Evolutionary conservation across 1,140 invertebrate genomes (phyloP), one percentile per base, ranked within the genome.

Genomic region (Oncopeltus fasciatus): DNA sequence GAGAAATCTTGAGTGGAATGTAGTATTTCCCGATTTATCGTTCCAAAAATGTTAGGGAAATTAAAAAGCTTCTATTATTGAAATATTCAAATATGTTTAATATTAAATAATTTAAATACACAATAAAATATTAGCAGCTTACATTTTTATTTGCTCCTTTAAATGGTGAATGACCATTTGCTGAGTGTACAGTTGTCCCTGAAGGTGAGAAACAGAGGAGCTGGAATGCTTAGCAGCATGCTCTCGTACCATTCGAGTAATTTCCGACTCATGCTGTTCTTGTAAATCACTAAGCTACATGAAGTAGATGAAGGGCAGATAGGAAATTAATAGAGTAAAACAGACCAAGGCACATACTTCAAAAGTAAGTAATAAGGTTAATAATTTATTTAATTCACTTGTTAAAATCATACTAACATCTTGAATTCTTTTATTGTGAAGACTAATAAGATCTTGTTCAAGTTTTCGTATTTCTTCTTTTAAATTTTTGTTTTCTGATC

Each of bases 341-440:
- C 49, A 53, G 49, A 53, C 49, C 49, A 53, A 24, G 18, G 49
- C 49, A 53, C 49, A 53, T 24, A 53, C 24, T 53, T 53, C 49
- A 53, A 53, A 53, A 24, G 49, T 53, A 24, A 53, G 2, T 24
- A 53, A 24, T 53, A 53, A 53, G 26, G 20, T 26, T 53, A 53
- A 24, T 26, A 53, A 16, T 53, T 53, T 53, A 53, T 20, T 26
- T 53, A 53, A 53, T 53, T 53, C 49, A 53, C 24, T 53, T 53
- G 49, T 53, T 24, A 53, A 16, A 53, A 21, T 38, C 26, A 49
- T 44, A 79, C 82, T 81, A 72, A 85, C 80, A 74, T 88, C 86
- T 68, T 87, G 81, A 65, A 88, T 74, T 28, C 86, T 74, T 69
- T 87, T 88, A 63, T 82, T 83, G 67, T 88, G 87, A 64, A 88